These are phyloP conservation scores for Ciconia stormi DNA, from an alignment of 2,113 vertebrate species.

Conservation along the genomic window DNA sequence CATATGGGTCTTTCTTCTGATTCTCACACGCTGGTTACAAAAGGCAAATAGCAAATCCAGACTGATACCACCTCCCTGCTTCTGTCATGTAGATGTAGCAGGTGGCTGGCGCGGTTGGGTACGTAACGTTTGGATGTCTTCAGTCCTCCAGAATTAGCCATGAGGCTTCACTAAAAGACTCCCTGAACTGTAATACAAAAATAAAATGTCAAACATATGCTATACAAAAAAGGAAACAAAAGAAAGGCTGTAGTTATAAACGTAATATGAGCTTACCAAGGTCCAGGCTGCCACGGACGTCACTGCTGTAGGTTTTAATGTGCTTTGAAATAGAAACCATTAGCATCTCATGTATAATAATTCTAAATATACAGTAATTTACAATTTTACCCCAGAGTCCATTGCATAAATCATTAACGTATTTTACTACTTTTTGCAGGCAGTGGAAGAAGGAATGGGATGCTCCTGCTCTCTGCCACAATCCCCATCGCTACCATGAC, in stretches of 20 bases:
- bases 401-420: neutral
- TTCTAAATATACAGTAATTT: slow-evolving; percentile 49
- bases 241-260: slow-evolving; percentile 16
- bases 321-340: slow-evolving; percentile 67
- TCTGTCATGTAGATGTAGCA: slow-evolving; percentile 48
- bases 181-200: slow-evolving; percentile 31
- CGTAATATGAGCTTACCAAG: slow-evolving; percentile 36
- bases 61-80: neutral
- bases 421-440: neutral
- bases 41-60: neutral
- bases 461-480: neutral
- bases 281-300: neutral
- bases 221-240: slow-evolving; percentile 57
- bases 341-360: neutral
- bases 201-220: slow-evolving; percentile 55
- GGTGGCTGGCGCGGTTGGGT: neutral
- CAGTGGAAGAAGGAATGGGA: neutral
- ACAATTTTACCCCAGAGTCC: neutral
- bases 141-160: slow-evolving; percentile 56
- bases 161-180: slow-evolving; percentile 3
- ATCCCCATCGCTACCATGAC: fast-evolving
- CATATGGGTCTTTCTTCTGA: neutral
- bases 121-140: neutral
- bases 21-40: neutral
- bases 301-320: slow-evolving; percentile 39